Evolutionary conservation across 2,888 invertebrate genomes (phyloP), one percentile per base, ranked within the genome.

Genomic region (Cordilura impudica): DNA sequence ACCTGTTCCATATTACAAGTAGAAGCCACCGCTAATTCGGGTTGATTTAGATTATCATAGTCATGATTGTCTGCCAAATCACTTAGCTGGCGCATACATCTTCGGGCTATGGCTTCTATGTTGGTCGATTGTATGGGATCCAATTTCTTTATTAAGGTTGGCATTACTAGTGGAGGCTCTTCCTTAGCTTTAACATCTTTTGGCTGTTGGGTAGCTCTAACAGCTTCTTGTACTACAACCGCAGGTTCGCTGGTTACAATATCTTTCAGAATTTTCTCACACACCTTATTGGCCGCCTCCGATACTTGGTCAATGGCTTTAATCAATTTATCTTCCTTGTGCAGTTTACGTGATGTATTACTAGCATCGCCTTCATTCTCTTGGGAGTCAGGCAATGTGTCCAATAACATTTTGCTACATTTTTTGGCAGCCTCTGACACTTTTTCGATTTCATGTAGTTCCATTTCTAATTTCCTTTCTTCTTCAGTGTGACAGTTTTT

Each of bases 41-140:
- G 74, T 49, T 80, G 82, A 69, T 83, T 83, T 31, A 89, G 83
- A 65, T 90, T 90, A 83, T 91, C 91, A 84, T 91, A 91, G 70
- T 91, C 90, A 75, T 87, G 86, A 72, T 71, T 81, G 39, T 84
- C 85, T n/a, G 81, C 90, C 76, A 90, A 81, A 69, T 88, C 87
- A 75, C 87, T 89, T 16, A 89, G 81, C 63, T 89, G 89, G 7
- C 88, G 87, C 89, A 89, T 89, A 78, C 90, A 90, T 18, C 90
- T 92, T 89, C 87, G 91, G 84, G 85, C 91, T 87, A 88, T 92
- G 88, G 84, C 91, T 85, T 88, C 92, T 88, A 87, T 89, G 87
- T 87, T 90, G 71, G 87, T 91, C 86, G 88, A 92, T 88, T 87
- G 91, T 60, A 86, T 84, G 89, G 85, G 92, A 89, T 89, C 91